Evolutionary conservation across 1,140 invertebrate species (phyloP).

Genomic region (Temnothorax curvispinosus): DNA sequence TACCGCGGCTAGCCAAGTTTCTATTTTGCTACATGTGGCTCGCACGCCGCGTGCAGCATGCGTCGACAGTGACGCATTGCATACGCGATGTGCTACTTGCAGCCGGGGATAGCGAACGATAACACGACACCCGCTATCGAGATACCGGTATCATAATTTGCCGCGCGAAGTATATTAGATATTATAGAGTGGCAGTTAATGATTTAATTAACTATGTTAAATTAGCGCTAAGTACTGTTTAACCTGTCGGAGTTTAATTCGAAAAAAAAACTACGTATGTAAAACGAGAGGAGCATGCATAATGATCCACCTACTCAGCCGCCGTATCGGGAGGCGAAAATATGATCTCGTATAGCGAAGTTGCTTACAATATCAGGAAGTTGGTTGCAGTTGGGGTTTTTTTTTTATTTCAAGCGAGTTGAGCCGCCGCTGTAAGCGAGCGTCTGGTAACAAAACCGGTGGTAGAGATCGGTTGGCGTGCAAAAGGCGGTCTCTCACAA

Average conservation of each 20-base stretch:
- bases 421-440: not conserved
- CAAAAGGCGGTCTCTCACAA: constrained; percentile 47
- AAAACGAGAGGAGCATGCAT: not conserved
- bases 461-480: constrained; percentile 44
- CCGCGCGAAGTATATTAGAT: not conserved
- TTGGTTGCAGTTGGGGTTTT: not conserved
- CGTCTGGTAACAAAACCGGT: constrained; percentile 39
- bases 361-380: constrained; percentile 21
- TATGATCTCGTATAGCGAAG: not conserved
- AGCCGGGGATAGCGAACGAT: constrained; percentile 30
- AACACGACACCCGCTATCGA: constrained; percentile 8
- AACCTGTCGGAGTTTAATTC: not conserved
- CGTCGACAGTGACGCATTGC: constrained; percentile 59
- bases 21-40: constrained; percentile 69
- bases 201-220: not conserved
- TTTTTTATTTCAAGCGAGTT: not conserved
- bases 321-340: not conserved
- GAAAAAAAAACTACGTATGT: not conserved
- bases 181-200: not conserved
- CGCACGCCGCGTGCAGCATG: constrained; percentile 61
- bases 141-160: not conserved
- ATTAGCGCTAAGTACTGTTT: not conserved
- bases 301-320: not conserved
- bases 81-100: constrained; percentile 47
- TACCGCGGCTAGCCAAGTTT: constrained; percentile 66